These are phyloP conservation scores for Ramphastos sulfuratus DNA, from an alignment of 2,113 vertebrate species.

Conservation along the genomic window DNA sequence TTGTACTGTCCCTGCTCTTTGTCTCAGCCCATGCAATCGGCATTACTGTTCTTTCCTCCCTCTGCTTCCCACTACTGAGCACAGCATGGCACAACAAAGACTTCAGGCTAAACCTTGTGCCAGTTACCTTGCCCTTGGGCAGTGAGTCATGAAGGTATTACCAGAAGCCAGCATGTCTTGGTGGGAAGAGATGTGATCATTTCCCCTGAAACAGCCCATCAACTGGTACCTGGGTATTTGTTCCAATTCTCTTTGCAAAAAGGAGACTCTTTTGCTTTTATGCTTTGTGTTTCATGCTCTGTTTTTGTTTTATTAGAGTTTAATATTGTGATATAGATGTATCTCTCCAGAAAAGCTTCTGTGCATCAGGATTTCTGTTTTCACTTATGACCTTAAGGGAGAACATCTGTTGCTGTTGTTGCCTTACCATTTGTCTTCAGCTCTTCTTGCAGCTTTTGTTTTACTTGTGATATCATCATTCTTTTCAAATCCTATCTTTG, in stretches of 20 bases:
- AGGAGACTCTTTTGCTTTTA: not conserved
- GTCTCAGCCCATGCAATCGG: not conserved
- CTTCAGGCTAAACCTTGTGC: not conserved
- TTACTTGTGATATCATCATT: not conserved
- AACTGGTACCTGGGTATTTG: not conserved
- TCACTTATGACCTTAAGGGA: conserved; percentile 60
- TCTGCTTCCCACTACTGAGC: not conserved
- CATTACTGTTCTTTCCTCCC: not conserved
- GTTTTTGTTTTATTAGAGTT: not conserved
- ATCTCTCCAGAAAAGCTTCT: not conserved
- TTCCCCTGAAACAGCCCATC: not conserved
- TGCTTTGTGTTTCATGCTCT: not conserved
- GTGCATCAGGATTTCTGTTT: conserved; percentile 32
- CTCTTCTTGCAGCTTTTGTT: conserved; percentile 20
- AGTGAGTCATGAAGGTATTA: fast-evolving
- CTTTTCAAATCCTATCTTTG: not conserved
- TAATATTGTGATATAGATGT: conserved; percentile 8
- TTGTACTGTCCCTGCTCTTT: not conserved
- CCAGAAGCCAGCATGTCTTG: not conserved
- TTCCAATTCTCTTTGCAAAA: not conserved
- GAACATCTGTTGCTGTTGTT: conserved; percentile 59
- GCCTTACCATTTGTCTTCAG: conserved; percentile 47
- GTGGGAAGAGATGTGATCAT: not conserved
- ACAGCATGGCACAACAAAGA: not conserved
- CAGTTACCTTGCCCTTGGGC: not conserved